Evolutionary conservation across 1,140 invertebrate species (phyloP), one percentile per base, ranked within the genome.

Genomic region (Drosophila setifemur): DNA sequence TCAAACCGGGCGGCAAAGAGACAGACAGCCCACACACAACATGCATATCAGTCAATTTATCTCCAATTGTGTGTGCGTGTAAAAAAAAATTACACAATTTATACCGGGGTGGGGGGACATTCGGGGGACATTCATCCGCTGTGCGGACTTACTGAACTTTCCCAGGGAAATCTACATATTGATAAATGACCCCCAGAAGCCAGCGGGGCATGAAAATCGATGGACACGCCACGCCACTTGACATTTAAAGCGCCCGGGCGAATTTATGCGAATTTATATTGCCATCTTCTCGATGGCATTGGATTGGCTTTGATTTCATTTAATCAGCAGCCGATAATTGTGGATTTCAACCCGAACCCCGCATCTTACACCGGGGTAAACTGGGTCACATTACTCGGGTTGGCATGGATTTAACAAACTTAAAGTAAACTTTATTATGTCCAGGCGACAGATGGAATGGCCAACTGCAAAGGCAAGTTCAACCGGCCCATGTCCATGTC

Each of bases 1-100:
- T 81, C 77, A 82, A 81, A 63, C 43, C 45, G 77, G 33, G 33
- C 33, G 33, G 33, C 16, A 18, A 31, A 50, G 19, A 40, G 52
- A 54, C 37, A 33, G 37, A 23, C 58, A 57, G 31, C 69, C 63
- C 73, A 78, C 73, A 81, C 73, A 78, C 73, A 81, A 75, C 77
- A 83, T 72, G 76, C 60, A 83, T 55, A 79, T 83, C 78, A 85
- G 74, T 83, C 78, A 83, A 85, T 83, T 85, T 79, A 78, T 83
- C 64, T 83, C 18, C 74, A 61, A 57, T 57, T 60, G 75, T 55
- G 71, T 75, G 60, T 53, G 61, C 33, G 42, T 60, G 37, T 58
- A n/a, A n/a, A 64, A 73, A 54, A 66, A 79, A 83, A 85, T 83
- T 79, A 85, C 79, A 79, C 53, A 85, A 67, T 50, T 82, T 83